Evolutionary conservation across 2,888 invertebrate genomes (phyloP).

Genomic region (Bellardia bayeri): DNA sequence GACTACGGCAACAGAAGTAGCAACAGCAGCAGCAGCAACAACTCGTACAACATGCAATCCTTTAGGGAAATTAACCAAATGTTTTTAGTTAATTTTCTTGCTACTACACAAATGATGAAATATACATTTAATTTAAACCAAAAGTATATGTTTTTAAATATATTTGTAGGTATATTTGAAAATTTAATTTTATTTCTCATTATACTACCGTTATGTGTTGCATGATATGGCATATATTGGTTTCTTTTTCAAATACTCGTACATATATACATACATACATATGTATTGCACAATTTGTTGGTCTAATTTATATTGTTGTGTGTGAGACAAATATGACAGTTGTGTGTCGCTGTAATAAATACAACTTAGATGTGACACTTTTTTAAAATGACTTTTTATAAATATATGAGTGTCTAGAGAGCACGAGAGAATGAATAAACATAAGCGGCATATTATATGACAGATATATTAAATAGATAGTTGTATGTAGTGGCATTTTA

Average conservation of each 20-base stretch:
- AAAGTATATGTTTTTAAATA: not conserved
- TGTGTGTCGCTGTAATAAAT: conserved; percentile 9
- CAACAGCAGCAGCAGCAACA: conserved; percentile 4
- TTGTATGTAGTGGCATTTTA: too few species aligned
- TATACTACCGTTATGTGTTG: not conserved
- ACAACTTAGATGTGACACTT: not conserved
- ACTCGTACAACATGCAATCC: conserved; percentile 47
- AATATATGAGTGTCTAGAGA: conserved; percentile 2
- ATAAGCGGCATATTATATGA: too few species aligned
- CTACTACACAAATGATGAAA: not conserved
- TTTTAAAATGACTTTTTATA: not conserved
- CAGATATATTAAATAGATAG: too few species aligned
- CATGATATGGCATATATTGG: too few species aligned
- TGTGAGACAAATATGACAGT: conserved; percentile 30
- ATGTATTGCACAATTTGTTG: not conserved
- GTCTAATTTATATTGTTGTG: not conserved
- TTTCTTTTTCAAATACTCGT: not conserved
- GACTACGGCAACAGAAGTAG: not conserved
- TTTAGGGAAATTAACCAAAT: conserved; percentile 64
- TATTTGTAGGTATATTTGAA: not conserved
- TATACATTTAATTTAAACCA: not conserved
- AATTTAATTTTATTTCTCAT: not conserved
- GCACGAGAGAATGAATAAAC: not conserved
- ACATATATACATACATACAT: too few species aligned
- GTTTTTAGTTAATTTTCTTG: conserved; percentile 60